A percentile compares a stretch with the other conserved stretches of the same genome.
Evolutionary conservation across 2,888 invertebrate species (phyloP).

Genomic region (Polyommatus iphigenia): DNA sequence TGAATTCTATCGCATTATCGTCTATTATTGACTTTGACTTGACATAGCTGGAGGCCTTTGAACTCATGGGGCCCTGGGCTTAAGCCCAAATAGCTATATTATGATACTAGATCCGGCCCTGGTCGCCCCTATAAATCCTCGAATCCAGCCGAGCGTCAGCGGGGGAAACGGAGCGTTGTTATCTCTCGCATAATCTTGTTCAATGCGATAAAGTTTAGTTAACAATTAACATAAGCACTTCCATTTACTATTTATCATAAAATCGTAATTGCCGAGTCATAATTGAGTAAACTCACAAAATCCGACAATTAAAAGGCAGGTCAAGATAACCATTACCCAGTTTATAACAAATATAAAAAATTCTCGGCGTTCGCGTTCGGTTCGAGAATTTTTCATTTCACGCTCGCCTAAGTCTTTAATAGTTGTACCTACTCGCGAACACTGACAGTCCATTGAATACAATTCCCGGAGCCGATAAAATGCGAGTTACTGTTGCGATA

Average conservation of each 20-base stretch:
- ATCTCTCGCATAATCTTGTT: constrained; percentile 31
- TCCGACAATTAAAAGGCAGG: constrained; percentile 27
- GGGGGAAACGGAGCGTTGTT: constrained; percentile 17
- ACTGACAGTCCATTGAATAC: constrained; percentile 38
- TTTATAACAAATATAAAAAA: constrained; percentile 40
- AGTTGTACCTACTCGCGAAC: constrained; percentile 52
- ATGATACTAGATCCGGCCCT: too few species aligned
- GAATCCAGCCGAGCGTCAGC: constrained; percentile 23
- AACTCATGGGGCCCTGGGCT: too few species aligned
- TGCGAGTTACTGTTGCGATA: constrained; percentile 47
- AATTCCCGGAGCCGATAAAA: constrained; percentile 42
- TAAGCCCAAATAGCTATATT: too few species aligned
- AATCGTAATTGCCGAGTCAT: constrained; percentile 30
- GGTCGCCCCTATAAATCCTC: constrained; percentile 5
- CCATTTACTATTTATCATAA: constrained; percentile 31
- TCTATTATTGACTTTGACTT: too few species aligned
- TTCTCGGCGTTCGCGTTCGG: constrained; percentile 35
- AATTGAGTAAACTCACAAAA: constrained; percentile 31
- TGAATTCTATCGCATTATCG: too few species aligned
- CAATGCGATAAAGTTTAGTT: constrained; percentile 31
- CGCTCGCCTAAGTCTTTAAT: constrained; percentile 58
- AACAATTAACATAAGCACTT: constrained; percentile 31
- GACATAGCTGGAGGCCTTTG: too few species aligned
- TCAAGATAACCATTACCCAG: constrained; percentile 34
- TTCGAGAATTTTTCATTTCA: constrained; percentile 53